Evolutionary conservation across 2,888 invertebrate genomes (phyloP).

Genomic region (Drosophila hawaiiensis): DNA sequence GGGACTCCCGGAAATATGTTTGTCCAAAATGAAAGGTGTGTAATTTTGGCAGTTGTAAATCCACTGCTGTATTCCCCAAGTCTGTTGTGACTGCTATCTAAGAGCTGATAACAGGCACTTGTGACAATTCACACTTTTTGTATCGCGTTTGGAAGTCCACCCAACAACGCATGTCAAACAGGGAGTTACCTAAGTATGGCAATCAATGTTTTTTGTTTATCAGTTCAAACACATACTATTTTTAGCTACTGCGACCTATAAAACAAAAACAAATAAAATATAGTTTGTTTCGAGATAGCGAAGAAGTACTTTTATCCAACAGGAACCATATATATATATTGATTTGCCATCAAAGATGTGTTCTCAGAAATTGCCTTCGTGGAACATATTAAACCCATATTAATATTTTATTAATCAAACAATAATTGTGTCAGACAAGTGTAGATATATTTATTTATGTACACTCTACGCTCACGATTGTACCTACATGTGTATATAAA

Average conservation of each 20-base stretch:
- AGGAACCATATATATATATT: not conserved
- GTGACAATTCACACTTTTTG: constrained; percentile 49
- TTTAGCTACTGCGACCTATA: not conserved
- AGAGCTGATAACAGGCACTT: constrained; percentile 54
- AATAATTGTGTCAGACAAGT: not conserved
- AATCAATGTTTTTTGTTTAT: not conserved
- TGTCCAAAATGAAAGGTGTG: constrained; percentile 1
- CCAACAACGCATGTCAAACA: constrained; percentile 16
- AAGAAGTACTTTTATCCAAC: not conserved
- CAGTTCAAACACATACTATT: not conserved
- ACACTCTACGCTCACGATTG: not conserved
- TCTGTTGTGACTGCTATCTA: constrained; percentile 46
- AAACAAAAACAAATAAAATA: not conserved
- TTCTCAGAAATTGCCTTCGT: not conserved
- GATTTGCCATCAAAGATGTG: not conserved
- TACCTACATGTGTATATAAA: not conserved
- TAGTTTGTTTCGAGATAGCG: not conserved
- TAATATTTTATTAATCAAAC: not conserved
- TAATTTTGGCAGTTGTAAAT: constrained; percentile 19
- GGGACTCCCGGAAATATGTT: constrained; percentile 6
- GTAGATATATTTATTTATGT: not conserved
- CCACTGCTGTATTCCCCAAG: constrained; percentile 1
- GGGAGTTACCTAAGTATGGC: too few relatives aligned
- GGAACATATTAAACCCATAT: not conserved
- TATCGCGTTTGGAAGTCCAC: constrained; percentile 52